Percentiles rank a stretch among this genome's conserved stretches.
Evolutionary conservation across 2,888 invertebrate genomes (phyloP).

Genomic region (Lithophane ornitopus): DNA sequence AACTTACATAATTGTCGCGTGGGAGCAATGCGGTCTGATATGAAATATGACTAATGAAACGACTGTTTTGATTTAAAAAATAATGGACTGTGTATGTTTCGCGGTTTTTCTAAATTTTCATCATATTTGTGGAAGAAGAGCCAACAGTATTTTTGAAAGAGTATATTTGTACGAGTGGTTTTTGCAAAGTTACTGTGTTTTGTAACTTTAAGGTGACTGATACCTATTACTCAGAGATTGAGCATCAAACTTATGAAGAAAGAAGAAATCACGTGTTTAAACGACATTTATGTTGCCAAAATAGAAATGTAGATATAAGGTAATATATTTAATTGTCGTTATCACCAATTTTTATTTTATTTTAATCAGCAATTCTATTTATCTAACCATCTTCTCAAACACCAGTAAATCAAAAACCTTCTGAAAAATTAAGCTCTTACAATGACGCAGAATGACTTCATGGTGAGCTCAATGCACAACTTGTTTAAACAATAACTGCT

Average conservation of each 20-base stretch:
- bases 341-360: too few relatives aligned
- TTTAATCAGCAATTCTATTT: neutral
- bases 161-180: neutral
- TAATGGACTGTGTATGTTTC: conserved; percentile 23
- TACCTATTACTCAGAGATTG: neutral
- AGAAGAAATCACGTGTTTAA: neutral
- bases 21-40: conserved; percentile 42
- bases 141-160: conserved; percentile 2
- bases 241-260: neutral
- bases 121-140: neutral
- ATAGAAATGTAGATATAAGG: neutral
- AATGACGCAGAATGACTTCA: neutral
- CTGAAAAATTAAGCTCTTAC: conserved; percentile 8
- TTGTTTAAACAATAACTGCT: conserved; percentile 16
- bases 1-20: conserved; percentile 59
- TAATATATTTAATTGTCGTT: neutral
- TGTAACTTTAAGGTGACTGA: neutral
- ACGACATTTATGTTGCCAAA: neutral
- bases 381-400: neutral
- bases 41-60: conserved; percentile 48
- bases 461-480: neutral
- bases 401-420: neutral
- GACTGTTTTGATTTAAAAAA: conserved; percentile 47
- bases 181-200: neutral
- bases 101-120: conserved; percentile 18